Conservation (phyloP, 2,113 vertebrate genomes). For the Poecile atricapillus region DNA sequence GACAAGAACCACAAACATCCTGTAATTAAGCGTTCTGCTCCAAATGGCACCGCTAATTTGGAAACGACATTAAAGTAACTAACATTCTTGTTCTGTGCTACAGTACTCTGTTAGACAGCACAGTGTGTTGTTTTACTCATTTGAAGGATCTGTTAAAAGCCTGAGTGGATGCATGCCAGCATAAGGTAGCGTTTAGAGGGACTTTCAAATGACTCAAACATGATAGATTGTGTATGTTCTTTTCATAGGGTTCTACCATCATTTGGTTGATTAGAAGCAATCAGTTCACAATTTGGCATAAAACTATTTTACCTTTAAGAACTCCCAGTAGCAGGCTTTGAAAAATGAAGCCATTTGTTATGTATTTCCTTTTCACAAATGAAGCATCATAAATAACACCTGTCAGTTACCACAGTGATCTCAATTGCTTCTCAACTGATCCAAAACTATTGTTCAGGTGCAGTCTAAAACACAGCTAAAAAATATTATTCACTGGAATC, state of each 20-base stretch:
- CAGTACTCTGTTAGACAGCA: not conserved
- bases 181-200: not conserved
- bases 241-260: constrained; percentile 15
- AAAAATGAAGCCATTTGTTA: constrained; percentile 41
- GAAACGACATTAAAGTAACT: not conserved
- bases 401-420: constrained; percentile 13
- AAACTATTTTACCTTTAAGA: not conserved
- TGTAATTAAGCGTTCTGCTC: constrained; percentile 38
- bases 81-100: not conserved
- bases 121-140: not conserved
- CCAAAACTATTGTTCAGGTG: not conserved
- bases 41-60: constrained; percentile 14
- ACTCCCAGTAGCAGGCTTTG: not conserved
- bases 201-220: not conserved
- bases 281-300: constrained; percentile 50
- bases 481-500: not conserved
- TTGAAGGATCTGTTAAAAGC: constrained; percentile 13
- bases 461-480: not conserved
- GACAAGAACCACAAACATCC: constrained; percentile 35
- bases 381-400: constrained; percentile 44
- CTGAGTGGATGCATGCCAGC: not conserved
- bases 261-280: constrained; percentile 54
- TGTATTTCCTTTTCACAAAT: not conserved
- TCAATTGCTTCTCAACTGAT: not conserved
- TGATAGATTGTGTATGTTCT: not conserved